Conservation (phyloP, 2,888 invertebrate species). For the Cyclophora punctaria region DNA sequence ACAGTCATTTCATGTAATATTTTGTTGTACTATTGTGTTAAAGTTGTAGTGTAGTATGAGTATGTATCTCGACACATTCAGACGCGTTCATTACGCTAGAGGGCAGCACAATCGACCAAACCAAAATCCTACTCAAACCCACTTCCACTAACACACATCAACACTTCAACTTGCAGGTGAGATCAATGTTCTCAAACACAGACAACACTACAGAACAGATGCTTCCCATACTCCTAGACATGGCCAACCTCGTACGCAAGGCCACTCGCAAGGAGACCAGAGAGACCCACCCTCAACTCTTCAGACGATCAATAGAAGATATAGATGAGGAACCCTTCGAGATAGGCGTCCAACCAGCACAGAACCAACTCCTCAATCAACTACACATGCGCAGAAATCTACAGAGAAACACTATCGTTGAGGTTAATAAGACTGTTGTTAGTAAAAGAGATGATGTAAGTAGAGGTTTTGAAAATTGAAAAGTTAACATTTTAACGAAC, state of each 20-base stretch:
- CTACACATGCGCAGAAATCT: conserved; percentile 34
- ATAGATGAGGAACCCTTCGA: conserved; percentile 49
- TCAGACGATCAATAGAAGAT: conserved; percentile 42
- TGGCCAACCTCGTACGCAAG: conserved; percentile 76
- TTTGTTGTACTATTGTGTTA: too few species aligned
- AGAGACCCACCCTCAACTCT: conserved; percentile 50
- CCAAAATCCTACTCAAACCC: too few species aligned
- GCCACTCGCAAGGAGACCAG: conserved; percentile 58
- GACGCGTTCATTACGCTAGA: too few species aligned
- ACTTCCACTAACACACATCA: too few species aligned
- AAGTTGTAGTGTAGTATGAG: too few species aligned
- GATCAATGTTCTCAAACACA: conserved; percentile 74
- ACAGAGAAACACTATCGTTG: conserved; percentile 25
- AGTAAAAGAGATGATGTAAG: too few species aligned
- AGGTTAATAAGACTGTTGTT: conserved; percentile 2
- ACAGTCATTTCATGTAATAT: too few species aligned
- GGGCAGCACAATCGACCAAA: too few species aligned
- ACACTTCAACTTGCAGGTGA: conserved; percentile 60
- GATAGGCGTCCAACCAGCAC: conserved; percentile 32
- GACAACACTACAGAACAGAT: conserved; percentile 73
- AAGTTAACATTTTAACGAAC: too few species aligned
- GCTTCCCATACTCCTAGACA: conserved; percentile 78
- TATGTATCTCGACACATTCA: too few species aligned
- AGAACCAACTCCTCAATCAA: conserved; percentile 16
- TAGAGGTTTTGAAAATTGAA: too few species aligned